Conservation (phyloP, 2,797 vertebrate genomes). For the Ataeniobius toweri region DNA sequence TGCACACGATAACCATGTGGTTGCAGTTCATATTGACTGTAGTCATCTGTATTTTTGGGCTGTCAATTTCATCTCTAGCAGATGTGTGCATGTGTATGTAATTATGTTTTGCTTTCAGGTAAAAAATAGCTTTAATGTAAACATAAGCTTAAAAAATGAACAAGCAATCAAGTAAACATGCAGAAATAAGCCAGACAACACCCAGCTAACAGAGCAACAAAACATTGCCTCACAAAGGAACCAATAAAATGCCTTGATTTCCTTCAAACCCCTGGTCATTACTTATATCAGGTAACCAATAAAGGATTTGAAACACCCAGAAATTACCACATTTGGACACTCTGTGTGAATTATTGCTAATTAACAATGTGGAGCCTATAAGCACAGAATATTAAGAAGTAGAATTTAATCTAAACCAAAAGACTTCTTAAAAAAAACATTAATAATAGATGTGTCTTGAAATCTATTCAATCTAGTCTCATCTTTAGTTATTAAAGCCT, state of each 20-base stretch:
- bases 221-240: slow-evolving; percentile 32
- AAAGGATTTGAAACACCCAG: slow-evolving; percentile 22
- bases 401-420: background rate
- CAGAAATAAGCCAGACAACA: background rate
- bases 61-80: background rate
- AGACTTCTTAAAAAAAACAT: background rate
- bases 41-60: background rate
- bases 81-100: background rate
- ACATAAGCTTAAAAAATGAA: background rate
- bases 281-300: slow-evolving; percentile 15
- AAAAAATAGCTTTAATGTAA: background rate
- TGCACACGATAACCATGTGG: background rate
- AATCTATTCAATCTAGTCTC: no score
- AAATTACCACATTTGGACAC: slow-evolving; percentile 3
- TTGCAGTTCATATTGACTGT: background rate
- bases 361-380: slow-evolving; percentile 6
- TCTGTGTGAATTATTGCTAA: background rate
- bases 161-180: background rate
- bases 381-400: background rate
- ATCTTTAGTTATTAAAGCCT: slow-evolving; percentile 30
- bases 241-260: slow-evolving; percentile 46
- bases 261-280: slow-evolving; percentile 29
- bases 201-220: background rate
- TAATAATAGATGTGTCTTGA: background rate
- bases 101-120: background rate